phyloP scores from a whole-genome alignment of 2,888 invertebrate species.

The Eristalis arbustorum region DNA sequence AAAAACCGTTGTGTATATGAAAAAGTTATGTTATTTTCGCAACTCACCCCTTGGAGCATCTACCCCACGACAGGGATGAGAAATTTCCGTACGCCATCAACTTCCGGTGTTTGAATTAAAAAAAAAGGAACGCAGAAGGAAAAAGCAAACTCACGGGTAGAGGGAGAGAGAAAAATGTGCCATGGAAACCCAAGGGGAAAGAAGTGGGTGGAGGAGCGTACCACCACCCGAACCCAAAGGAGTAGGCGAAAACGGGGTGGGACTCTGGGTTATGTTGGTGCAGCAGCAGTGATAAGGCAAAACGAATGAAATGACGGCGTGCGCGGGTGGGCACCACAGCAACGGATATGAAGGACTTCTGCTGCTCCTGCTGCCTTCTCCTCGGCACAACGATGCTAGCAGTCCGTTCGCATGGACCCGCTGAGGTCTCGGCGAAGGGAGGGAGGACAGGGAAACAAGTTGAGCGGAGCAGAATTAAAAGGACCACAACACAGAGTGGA shows the following conservation, averaged over 20 bases:
- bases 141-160: slow-evolving; percentile 1
- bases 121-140: slow-evolving; percentile 10
- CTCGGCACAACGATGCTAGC: background rate
- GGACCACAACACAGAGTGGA: slow-evolving; percentile 39
- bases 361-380: background rate
- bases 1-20: slow-evolving; percentile 14
- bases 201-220: background rate
- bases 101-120: slow-evolving; percentile 64
- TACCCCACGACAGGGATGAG: slow-evolving; percentile 3
- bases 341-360: slow-evolving; percentile 30
- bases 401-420: background rate
- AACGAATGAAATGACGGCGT: slow-evolving; percentile 37
- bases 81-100: slow-evolving; percentile 65
- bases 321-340: slow-evolving; percentile 1
- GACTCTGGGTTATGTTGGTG: slow-evolving; percentile 22
- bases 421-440: background rate
- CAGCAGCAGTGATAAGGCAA: slow-evolving; percentile 64
- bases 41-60: background rate
- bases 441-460: slow-evolving; percentile 46
- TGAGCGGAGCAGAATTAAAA: slow-evolving; percentile 54
- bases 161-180: slow-evolving; percentile 42
- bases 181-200: slow-evolving; percentile 36
- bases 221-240: background rate
- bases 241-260: slow-evolving; percentile 34
- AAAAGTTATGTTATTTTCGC: slow-evolving; percentile 68